These are phyloP conservation scores for Cervus canadensis DNA, from an alignment of 2,113 vertebrate species.

Conservation along the genomic window DNA sequence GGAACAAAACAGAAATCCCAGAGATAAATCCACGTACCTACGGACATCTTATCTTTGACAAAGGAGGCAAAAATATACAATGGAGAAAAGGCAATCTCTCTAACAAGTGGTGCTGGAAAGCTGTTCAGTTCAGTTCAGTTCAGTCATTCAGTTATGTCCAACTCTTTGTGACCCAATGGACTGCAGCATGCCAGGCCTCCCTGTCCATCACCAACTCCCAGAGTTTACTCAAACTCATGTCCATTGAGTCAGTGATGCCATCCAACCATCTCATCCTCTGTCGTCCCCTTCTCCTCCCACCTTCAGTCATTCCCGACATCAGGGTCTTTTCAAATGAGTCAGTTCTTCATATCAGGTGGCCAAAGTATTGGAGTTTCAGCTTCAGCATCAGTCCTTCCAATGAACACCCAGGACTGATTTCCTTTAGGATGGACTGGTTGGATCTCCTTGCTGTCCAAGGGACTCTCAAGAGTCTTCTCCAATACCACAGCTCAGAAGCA, in stretches of 20 bases:
- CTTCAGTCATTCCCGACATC: neutral
- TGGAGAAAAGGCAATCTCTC: neutral
- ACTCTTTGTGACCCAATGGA: neutral
- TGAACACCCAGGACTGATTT: neutral
- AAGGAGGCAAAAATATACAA: neutral
- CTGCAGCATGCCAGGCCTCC: neutral
- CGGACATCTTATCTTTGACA: neutral
- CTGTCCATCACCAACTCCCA: neutral
- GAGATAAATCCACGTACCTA: neutral
- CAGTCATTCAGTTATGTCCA: neutral
- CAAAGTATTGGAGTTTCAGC: neutral
- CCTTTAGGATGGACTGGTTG: neutral
- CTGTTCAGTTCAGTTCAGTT: neutral
- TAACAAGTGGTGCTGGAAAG: neutral
- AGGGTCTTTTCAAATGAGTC: neutral
- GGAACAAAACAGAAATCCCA: neutral
- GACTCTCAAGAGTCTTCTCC: neutral
- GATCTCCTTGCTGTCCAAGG: neutral
- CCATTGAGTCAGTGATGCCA: fast-evolving
- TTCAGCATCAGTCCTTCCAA: neutral
- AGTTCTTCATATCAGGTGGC: neutral
- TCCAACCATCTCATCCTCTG: neutral
- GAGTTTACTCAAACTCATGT: neutral
- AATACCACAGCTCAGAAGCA: neutral
- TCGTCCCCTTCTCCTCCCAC: neutral